Conservation (phyloP, 2,113 vertebrate species). For the Abramis brama region DNA sequence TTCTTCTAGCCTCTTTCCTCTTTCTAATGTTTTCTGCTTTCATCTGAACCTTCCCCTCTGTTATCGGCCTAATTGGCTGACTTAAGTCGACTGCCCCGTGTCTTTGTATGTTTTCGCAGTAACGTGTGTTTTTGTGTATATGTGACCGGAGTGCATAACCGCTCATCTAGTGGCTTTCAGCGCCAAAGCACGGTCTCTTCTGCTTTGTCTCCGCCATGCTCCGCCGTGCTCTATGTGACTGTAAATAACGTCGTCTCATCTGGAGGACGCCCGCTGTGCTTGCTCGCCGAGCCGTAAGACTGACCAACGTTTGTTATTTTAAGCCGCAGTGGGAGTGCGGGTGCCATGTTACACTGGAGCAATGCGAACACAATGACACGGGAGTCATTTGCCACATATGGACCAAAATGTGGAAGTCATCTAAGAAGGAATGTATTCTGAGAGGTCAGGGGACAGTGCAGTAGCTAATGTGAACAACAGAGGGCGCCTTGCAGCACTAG, state of each 20-base stretch:
- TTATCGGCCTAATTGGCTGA: slow-evolving; percentile 61
- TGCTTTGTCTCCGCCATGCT: slow-evolving; percentile 60
- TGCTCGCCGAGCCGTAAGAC: slow-evolving; percentile 35
- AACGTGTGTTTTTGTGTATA: slow-evolving; percentile 31
- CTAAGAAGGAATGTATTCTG: neutral
- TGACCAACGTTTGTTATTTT: slow-evolving; percentile 50
- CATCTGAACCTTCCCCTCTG: slow-evolving; percentile 38
- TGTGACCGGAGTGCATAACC: slow-evolving; percentile 40
- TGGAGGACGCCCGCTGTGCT: slow-evolving; percentile 37
- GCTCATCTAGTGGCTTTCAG: slow-evolving; percentile 61
- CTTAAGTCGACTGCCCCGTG: slow-evolving; percentile 29
- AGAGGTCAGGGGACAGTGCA: neutral
- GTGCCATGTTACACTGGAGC: slow-evolving; percentile 19
- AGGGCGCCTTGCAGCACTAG: slow-evolving; percentile 34
- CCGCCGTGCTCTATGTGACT: slow-evolving; percentile 52
- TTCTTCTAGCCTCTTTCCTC: slow-evolving; percentile 26
- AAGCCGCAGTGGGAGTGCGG: slow-evolving; percentile 39
- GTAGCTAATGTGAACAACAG: slow-evolving; percentile 38
- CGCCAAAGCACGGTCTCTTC: slow-evolving; percentile 29
- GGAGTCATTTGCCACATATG: slow-evolving; percentile 44
- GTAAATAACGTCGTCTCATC: slow-evolving; percentile 40
- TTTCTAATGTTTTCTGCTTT: slow-evolving; percentile 49
- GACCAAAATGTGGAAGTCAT: slow-evolving; percentile 35
- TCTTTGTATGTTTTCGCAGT: slow-evolving; percentile 8
- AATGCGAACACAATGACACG: slow-evolving; percentile 27